Conservation (phyloP, 2,113 vertebrate genomes). For the human (Homo sapiens) region DNA sequence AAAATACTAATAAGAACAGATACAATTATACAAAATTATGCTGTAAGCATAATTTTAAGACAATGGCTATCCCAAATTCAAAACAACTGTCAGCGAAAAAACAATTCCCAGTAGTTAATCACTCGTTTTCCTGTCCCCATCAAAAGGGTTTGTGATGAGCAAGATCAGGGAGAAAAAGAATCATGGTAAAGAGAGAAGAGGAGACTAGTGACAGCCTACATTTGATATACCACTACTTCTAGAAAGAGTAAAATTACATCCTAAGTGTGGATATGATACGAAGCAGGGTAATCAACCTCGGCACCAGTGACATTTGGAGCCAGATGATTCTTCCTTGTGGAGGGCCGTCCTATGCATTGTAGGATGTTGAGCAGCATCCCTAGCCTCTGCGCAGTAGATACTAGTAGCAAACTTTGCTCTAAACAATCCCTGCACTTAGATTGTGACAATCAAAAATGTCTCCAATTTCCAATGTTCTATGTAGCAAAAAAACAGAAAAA, state of each 20-base stretch:
- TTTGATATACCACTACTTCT: background rate
- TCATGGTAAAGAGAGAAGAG: background rate
- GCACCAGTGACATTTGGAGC: background rate
- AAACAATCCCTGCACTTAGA: accelerated
- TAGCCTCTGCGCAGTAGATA: background rate
- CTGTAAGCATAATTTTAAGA: background rate
- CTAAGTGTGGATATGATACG: background rate
- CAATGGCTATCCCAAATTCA: background rate
- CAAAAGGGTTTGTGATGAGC: background rate
- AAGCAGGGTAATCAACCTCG: accelerated
- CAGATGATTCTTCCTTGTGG: background rate
- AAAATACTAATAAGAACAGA: background rate
- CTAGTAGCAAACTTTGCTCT: background rate
- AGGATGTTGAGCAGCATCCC: background rate
- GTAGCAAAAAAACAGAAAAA: background rate
- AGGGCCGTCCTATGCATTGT: background rate
- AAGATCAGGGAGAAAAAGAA: background rate
- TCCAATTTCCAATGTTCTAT: too few species aligned
- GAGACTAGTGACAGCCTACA: accelerated
- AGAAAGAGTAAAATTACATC: background rate
- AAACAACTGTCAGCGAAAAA: background rate
- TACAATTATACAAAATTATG: background rate
- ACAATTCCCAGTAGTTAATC: background rate
- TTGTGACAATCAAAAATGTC: background rate
- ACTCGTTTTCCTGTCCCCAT: accelerated